These are phyloP conservation scores for Popillia japonica DNA, from an alignment of 1,140 invertebrate species.

Conservation along the genomic window DNA sequence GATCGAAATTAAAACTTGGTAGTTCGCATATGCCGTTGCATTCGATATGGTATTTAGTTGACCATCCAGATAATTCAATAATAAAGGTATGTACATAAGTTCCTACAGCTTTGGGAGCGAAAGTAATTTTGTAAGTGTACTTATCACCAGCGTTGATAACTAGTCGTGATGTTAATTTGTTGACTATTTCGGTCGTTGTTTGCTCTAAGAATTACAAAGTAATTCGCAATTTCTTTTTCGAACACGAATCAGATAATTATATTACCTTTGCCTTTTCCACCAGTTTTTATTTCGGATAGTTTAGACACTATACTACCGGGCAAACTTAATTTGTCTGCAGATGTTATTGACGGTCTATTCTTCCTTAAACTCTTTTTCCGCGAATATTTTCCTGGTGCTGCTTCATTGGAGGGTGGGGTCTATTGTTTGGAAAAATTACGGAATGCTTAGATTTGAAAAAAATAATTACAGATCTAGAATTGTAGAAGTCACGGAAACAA, in stretches of 20 bases:
- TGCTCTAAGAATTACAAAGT: constrained; percentile 17
- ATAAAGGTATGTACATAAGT: constrained; percentile 48
- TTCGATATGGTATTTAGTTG: constrained; percentile 43
- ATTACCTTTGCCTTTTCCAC: background rate
- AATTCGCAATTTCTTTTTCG: background rate
- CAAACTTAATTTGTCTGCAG: background rate
- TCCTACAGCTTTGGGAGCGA: constrained; percentile 50
- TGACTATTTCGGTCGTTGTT: background rate
- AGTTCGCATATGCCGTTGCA: constrained; percentile 52
- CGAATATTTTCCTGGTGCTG: too few relatives aligned
- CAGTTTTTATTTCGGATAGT: background rate
- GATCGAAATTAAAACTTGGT: constrained; percentile 49
- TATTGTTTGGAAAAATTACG: too few relatives aligned
- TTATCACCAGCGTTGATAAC: constrained; percentile 49
- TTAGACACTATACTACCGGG: background rate
- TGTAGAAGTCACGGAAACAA: too few relatives aligned
- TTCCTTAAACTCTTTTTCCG: background rate
- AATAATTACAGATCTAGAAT: too few relatives aligned
- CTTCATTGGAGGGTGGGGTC: too few relatives aligned
- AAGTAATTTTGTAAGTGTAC: constrained; percentile 47
- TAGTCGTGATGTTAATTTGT: constrained; percentile 41
- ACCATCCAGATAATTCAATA: constrained; percentile 46
- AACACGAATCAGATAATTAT: background rate
- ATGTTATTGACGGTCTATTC: background rate
- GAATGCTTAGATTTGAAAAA: too few relatives aligned